Conservation (phyloP, 2,113 vertebrate species). For the Mellivora capensis region DNA sequence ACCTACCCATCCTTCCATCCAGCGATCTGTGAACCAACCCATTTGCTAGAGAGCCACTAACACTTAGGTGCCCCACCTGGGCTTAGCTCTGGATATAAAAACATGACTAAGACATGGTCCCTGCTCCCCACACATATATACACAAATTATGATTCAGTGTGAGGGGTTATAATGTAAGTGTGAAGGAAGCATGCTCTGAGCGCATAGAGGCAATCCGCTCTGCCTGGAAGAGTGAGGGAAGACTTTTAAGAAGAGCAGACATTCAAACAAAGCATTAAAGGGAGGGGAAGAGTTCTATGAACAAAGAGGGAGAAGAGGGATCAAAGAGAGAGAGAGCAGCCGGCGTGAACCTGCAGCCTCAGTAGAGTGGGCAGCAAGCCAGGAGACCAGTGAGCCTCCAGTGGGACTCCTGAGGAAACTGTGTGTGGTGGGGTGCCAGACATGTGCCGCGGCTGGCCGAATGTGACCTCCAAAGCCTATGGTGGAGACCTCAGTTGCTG, state of each 20-base stretch:
- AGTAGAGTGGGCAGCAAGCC: not conserved
- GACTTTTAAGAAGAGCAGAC: not conserved
- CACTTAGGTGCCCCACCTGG: not conserved
- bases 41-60: not conserved
- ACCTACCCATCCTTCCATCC: not conserved
- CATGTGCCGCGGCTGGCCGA: rapidly evolving
- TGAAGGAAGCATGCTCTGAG: not conserved
- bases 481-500: not conserved
- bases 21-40: not conserved
- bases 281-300: not conserved
- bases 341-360: not conserved
- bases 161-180: not conserved
- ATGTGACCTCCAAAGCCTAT: rapidly evolving
- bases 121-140: not conserved
- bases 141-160: not conserved
- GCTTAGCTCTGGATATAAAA: constrained; percentile 3
- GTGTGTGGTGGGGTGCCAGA: too few species aligned
- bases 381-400: not conserved
- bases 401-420: not conserved
- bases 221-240: not conserved
- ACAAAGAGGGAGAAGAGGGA: not conserved
- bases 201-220: not conserved
- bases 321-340: not conserved
- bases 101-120: not conserved
- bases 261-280: not conserved